Evolutionary conservation across 2,113 vertebrate species (phyloP).

Genomic region (Hemicordylus capensis): DNA sequence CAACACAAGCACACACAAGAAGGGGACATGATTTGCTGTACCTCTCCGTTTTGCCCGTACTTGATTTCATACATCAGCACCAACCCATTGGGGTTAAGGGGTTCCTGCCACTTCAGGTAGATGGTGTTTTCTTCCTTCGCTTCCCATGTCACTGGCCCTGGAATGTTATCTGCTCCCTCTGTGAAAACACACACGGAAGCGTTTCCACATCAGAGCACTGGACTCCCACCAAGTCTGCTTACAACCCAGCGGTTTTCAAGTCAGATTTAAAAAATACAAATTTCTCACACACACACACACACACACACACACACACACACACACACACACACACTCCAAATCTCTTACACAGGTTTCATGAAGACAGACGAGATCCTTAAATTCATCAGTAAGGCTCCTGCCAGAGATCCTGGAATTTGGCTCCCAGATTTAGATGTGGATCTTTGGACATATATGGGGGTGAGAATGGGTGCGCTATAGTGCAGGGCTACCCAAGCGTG

Average conservation of each 20-base stretch:
- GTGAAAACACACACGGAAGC: conserved; percentile 44
- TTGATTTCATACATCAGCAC: conserved; percentile 98
- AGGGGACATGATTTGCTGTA: conserved; percentile 59
- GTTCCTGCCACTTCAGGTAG: conserved; percentile 90
- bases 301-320: too few species aligned
- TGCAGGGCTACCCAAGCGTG: too few species aligned
- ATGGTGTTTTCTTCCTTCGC: conserved; percentile 85
- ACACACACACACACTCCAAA: too few species aligned
- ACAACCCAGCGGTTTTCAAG: not conserved
- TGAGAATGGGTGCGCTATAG: too few species aligned
- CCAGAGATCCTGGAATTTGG: too few species aligned
- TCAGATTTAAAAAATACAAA: too few species aligned
- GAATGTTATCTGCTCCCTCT: conserved; percentile 95
- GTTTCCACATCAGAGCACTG: not conserved
- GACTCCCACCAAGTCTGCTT: not conserved
- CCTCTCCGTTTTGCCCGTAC: conserved; percentile 86
- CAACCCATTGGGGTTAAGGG: conserved; percentile 89
- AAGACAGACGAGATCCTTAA: too few species aligned
- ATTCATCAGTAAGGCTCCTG: too few species aligned
- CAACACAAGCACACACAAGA: not conserved
- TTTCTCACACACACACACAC: too few species aligned
- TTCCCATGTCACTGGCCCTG: conserved; percentile 84
- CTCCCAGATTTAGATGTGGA: too few species aligned
- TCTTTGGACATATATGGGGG: too few species aligned
- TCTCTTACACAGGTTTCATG: too few species aligned